Percentiles rank a stretch among this genome's conserved stretches.
Conservation (phyloP, 1,140 invertebrate species). For the Sycophaga agraensis region DNA sequence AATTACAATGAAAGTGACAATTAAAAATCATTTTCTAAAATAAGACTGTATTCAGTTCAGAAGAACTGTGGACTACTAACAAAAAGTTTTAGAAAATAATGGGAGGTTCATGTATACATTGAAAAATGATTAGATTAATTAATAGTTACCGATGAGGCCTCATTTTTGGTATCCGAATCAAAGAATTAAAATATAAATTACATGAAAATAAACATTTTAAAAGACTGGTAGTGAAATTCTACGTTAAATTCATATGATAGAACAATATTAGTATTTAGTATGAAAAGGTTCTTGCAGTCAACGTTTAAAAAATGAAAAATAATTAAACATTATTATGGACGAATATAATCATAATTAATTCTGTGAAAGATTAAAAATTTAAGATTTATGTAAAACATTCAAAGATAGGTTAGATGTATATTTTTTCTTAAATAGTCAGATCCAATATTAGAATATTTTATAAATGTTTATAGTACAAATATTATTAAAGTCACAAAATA, state of each 20-base stretch:
- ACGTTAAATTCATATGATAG: conserved; percentile 42
- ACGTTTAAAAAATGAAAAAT: conserved; percentile 3
- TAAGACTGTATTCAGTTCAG: conserved; percentile 48
- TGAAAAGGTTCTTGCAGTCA: conserved; percentile 11
- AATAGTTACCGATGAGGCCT: conserved; percentile 50
- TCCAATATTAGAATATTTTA: conserved; percentile 1
- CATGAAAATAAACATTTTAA: conserved; percentile 34
- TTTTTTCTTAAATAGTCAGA: no score
- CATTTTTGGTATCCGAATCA: no score
- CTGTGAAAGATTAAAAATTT: no score
- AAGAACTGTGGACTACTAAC: conserved; percentile 55
- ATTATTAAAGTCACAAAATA: no score
- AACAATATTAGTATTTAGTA: conserved; percentile 50
- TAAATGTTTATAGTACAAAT: no score
- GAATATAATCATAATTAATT: no score
- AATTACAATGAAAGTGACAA: conserved; percentile 9
- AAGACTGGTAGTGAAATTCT: conserved; percentile 54
- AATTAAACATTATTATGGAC: no score
- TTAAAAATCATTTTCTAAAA: conserved; percentile 40
- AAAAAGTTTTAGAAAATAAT: conserved; percentile 27
- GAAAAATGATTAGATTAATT: conserved; percentile 30
- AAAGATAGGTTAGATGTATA: no score
- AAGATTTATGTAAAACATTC: no score
- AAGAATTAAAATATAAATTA: no score
- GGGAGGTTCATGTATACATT: conserved; percentile 17